Conservation (phyloP, 2,888 invertebrate species). For the Mimas tiliae region DNA sequence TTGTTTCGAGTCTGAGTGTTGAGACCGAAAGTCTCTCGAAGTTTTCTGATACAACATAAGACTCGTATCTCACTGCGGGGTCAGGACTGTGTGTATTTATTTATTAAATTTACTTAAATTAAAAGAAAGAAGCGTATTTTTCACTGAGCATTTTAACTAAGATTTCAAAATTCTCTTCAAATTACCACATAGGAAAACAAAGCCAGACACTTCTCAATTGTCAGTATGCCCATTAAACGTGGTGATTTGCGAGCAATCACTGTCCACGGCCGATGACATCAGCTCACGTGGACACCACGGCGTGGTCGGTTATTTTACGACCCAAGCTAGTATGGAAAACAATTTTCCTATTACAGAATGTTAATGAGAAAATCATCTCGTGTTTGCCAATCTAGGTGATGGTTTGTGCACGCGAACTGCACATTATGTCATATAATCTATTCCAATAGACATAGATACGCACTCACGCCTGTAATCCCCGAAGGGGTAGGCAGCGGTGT, state of each 20-base stretch:
- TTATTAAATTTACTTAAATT: neutral
- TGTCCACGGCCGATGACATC: constrained; percentile 17
- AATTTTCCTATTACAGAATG: constrained; percentile 21
- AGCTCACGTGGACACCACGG: neutral
- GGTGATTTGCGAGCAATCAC: constrained; percentile 4
- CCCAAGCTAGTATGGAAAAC: constrained; percentile 5
- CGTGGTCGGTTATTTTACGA: constrained; percentile 21
- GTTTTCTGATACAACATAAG: too few species aligned
- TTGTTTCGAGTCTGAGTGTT: too few species aligned
- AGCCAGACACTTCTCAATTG: neutral
- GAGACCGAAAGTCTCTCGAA: too few species aligned
- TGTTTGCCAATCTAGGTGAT: constrained; percentile 5
- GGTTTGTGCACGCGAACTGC: constrained; percentile 13
- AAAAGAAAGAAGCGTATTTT: too few species aligned
- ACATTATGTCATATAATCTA: neutral
- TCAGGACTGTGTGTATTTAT: neutral
- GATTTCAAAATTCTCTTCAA: neutral
- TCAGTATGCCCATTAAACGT: constrained; percentile 7
- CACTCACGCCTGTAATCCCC: too few species aligned
- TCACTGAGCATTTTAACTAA: neutral
- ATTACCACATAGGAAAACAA: neutral
- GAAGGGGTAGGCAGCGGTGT: too few species aligned
- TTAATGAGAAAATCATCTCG: constrained; percentile 15
- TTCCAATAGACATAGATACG: too few species aligned
- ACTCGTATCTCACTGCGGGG: too few species aligned